These are phyloP conservation scores for Rapana venosa DNA, from an alignment of 2,888 invertebrate genomes.

Conservation along the genomic window DNA sequence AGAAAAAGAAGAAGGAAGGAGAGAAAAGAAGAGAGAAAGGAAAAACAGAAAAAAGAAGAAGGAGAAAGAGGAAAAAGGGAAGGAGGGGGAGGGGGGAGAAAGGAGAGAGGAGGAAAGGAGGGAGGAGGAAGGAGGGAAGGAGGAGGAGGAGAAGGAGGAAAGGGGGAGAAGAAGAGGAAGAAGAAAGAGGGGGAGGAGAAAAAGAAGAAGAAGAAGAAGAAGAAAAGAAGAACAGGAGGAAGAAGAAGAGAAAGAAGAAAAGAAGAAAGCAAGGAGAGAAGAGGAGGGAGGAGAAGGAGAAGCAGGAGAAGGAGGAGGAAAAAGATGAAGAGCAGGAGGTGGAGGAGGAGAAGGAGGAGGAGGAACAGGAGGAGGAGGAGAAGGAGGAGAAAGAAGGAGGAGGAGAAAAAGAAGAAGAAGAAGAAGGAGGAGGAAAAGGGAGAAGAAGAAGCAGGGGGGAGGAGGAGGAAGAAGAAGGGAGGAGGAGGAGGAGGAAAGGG, in stretches of 20 bases:
- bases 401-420: background rate
- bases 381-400: background rate
- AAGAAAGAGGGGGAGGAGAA: background rate
- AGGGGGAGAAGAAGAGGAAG: background rate
- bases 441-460: background rate
- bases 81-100: background rate
- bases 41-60: background rate
- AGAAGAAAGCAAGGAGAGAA: background rate
- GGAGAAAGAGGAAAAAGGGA: background rate
- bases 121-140: background rate
- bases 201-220: background rate
- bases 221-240: background rate
- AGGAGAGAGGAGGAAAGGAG: background rate
- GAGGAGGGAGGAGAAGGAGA: background rate
- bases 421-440: background rate
- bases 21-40: background rate
- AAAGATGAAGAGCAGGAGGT: background rate
- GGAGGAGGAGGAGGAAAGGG: background rate
- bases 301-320: background rate
- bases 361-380: background rate
- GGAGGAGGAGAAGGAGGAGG: background rate
- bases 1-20: background rate
- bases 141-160: background rate
- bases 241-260: background rate
- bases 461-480: background rate